These are phyloP conservation scores for Epinotia ramella DNA, from an alignment of 2,888 invertebrate genomes.

Conservation along the genomic window DNA sequence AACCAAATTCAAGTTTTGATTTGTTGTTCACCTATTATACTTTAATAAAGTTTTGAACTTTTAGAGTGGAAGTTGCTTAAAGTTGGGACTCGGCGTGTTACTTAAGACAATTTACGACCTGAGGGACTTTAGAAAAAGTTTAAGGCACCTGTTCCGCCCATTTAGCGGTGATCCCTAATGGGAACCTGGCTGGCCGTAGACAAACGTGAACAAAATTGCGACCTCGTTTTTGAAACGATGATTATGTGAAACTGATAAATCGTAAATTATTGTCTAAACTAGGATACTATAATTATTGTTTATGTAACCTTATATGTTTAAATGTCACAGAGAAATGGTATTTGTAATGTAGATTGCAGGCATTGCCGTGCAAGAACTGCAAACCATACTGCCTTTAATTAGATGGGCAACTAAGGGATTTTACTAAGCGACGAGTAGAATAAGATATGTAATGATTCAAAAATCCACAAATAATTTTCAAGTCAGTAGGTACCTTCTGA, in stretches of 20 bases:
- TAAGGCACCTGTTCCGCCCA: constrained; percentile 77
- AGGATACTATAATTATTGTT: background rate
- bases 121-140: constrained; percentile 69
- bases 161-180: constrained; percentile 68
- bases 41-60: constrained; percentile 64
- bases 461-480: too few species aligned
- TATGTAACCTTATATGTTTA: background rate
- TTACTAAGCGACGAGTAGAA: too few species aligned
- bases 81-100: constrained; percentile 73
- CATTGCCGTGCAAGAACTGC: too few species aligned
- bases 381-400: too few species aligned
- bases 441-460: too few species aligned
- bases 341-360: too few species aligned
- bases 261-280: background rate
- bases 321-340: background rate
- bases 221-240: background rate
- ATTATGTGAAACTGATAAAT: constrained; percentile 2
- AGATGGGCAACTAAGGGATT: too few species aligned
- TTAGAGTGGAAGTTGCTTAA: constrained; percentile 43
- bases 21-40: constrained; percentile 70
- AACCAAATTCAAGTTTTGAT: constrained; percentile 47
- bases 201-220: constrained; percentile 48
- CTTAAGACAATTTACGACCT: constrained; percentile 76
- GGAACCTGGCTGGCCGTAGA: constrained; percentile 53
- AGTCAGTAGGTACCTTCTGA: too few species aligned